These are phyloP conservation scores for Rhagoletis pomonella DNA, from an alignment of 1,140 invertebrate species.

Conservation along the genomic window DNA sequence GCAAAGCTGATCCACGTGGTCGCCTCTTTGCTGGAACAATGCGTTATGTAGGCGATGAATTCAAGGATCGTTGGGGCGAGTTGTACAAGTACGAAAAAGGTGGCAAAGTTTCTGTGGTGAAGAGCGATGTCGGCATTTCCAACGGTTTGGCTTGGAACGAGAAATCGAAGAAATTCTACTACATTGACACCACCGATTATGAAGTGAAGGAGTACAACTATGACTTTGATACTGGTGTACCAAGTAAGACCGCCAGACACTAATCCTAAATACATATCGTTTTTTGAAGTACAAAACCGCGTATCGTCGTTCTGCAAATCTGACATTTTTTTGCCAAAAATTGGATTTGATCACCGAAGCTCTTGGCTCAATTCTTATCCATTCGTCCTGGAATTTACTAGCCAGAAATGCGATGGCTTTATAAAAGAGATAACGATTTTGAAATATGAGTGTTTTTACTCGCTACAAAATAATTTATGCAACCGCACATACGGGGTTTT, in stretches of 20 bases:
- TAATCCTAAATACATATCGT: no score
- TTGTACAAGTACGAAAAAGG: constrained; percentile 76
- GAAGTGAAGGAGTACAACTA: constrained; percentile 85
- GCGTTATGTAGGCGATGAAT: constrained; percentile 74
- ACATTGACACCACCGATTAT: constrained; percentile 83
- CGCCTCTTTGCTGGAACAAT: constrained; percentile 84
- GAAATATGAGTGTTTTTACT: no score
- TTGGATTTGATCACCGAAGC: no score
- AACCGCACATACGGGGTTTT: no score
- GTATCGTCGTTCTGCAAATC: no score
- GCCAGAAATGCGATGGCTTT: no score
- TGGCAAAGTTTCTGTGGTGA: constrained; percentile 78
- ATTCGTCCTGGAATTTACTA: no score
- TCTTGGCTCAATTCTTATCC: no score
- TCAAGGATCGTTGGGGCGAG: constrained; percentile 77
- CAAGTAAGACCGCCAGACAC: constrained; percentile 71
- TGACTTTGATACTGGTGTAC: constrained; percentile 80
- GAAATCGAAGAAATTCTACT: constrained; percentile 83
- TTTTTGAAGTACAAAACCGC: no score
- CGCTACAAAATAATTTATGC: no score
- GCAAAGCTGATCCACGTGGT: constrained; percentile 87
- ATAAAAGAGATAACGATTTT: no score
- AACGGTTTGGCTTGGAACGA: constrained; percentile 89
- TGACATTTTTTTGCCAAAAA: no score
- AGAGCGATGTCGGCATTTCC: constrained; percentile 79